phyloP scores from a whole-genome alignment of 2,888 invertebrate genomes.

The Epirrhoe tristata region DNA sequence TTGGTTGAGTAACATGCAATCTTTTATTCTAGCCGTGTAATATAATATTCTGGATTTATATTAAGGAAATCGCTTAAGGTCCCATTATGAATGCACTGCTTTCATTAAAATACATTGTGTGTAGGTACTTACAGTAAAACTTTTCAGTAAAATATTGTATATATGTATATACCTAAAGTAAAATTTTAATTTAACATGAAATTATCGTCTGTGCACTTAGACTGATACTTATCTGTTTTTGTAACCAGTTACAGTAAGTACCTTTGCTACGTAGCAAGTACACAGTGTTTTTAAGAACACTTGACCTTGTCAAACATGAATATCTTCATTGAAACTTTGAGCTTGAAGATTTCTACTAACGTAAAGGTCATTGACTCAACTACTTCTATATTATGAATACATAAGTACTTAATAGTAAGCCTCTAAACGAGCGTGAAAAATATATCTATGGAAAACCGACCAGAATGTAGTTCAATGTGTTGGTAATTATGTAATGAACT shows the following conservation, averaged over 20 bases:
- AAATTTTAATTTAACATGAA: not conserved
- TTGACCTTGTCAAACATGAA: conserved; percentile 56
- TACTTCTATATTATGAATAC: conserved; percentile 1
- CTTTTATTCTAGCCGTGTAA: too few relatives aligned
- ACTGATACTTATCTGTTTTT: conserved; percentile 17
- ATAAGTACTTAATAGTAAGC: too few relatives aligned
- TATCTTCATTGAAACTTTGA: conserved; percentile 60
- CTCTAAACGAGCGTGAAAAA: too few relatives aligned
- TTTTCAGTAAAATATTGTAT: too few relatives aligned
- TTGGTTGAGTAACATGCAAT: not conserved
- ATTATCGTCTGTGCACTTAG: not conserved
- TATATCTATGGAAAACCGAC: too few relatives aligned
- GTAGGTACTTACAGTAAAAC: too few relatives aligned
- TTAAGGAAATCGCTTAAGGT: not conserved
- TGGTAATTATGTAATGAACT: too few relatives aligned
- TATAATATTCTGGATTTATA: not conserved
- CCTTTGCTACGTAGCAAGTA: not conserved
- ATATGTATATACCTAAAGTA: too few relatives aligned
- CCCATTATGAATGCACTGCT: not conserved
- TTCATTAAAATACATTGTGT: too few relatives aligned
- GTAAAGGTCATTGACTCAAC: conserved; percentile 54
- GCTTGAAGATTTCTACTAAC: conserved; percentile 58
- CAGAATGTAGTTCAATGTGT: too few relatives aligned
- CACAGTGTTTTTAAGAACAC: conserved; percentile 38
- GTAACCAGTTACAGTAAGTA: conserved; percentile 14